Evolutionary conservation across 2,797 vertebrate species (phyloP).

Genomic region (Cuculus canorus): DNA sequence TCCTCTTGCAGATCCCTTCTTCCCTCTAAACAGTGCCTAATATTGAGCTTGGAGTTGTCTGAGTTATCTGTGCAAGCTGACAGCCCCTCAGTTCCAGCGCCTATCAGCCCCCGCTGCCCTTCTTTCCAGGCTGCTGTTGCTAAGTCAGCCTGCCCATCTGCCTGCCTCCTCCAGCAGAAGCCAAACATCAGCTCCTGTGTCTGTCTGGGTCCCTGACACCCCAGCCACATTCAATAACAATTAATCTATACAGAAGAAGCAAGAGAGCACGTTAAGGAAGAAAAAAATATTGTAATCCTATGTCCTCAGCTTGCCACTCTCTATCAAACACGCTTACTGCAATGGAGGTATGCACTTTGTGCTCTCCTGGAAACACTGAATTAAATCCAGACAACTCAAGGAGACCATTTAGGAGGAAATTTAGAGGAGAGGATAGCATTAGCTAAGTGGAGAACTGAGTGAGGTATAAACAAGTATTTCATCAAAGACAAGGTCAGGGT

Average conservation of each 20-base stretch:
- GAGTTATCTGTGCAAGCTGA: background rate
- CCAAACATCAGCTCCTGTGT: background rate
- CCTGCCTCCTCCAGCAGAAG: background rate
- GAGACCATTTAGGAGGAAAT: constrained; percentile 24
- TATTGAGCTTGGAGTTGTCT: background rate
- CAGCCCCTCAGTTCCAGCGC: background rate
- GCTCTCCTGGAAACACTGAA: constrained; percentile 5
- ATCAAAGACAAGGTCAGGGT: constrained; percentile 39
- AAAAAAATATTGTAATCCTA: background rate
- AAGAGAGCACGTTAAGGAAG: background rate
- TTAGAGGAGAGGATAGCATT: constrained; percentile 7
- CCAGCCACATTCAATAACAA: background rate
- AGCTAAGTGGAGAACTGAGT: background rate
- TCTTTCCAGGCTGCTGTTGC: background rate
- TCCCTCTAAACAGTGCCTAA: background rate
- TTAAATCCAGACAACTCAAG: constrained; percentile 28
- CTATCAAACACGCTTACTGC: background rate
- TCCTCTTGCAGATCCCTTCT: background rate
- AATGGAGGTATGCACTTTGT: background rate
- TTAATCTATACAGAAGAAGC: background rate
- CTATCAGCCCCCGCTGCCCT: background rate
- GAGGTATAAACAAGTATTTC: constrained; percentile 60
- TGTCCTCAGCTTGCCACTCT: background rate
- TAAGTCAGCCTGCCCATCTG: background rate
- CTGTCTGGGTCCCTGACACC: background rate